Evolutionary conservation across 2,797 vertebrate species (phyloP), one percentile per base, ranked within the genome.

Genomic region (Gadopsis bispinosus): DNA sequence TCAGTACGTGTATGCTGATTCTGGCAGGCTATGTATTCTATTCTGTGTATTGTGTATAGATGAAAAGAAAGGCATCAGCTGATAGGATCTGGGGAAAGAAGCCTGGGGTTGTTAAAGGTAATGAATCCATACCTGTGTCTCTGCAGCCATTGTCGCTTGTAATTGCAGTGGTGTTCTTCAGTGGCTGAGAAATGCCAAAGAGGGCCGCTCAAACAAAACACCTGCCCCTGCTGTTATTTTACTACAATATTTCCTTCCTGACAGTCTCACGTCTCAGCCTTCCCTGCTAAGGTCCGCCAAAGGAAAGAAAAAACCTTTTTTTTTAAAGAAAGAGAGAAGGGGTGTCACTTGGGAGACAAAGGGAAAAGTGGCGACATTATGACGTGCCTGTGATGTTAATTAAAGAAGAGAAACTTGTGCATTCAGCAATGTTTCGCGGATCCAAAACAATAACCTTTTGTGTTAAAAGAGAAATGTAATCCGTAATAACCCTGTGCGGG

Each of bases 311-410:
- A 26, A 1, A 26, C 1, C 26, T 2, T 26, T 26, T 73, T 74
- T 73, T 72, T 79, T 45, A 61, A 14, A 51, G 74, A 72, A 16
- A 35, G 26, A 72, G 92, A 95, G 93, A 94, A 87, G 93, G 91
- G 93, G 91, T 92, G 77, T 94, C 95, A 89, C 88, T 72, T 47
- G 72, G 86, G 80, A 86, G 81, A 83, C 77, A 79, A 82, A 70
- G 60, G 89, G 86, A 89, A 94, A 95, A 94, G 94, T 93, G 93
- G 92, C 93, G 95, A 93, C 95, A 89, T 89, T 87, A 95, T 96
- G 95, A 94, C 90, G 93, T 93, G 95, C 94, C 93, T 91, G 94
- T 94, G 95, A 93, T 95, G 93, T 95, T 97, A 96, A 97, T 97
- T 96, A 96, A 97, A 91, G 87, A 91, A 95, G 94, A 96, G 94